These are phyloP conservation scores for Tribolium castaneum DNA, from an alignment of 1,140 invertebrate genomes.

Conservation along the genomic window DNA sequence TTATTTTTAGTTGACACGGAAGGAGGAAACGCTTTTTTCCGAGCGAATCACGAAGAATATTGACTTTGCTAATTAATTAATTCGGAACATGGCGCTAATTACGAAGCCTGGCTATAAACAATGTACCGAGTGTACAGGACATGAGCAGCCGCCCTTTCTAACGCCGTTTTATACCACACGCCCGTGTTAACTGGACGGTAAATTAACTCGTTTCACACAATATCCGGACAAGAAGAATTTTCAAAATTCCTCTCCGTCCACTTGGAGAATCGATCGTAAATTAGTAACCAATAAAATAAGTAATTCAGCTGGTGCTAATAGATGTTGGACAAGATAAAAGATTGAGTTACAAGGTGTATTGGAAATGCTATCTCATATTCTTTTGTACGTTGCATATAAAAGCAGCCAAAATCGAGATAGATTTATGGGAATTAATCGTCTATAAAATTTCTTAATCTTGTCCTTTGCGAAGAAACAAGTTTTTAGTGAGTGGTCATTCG, in stretches of 20 bases:
- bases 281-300: not conserved
- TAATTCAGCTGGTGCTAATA: not conserved
- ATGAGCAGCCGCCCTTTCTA: slow-evolving; percentile 12
- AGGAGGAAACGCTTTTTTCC: not conserved
- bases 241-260: not conserved
- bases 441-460: slow-evolving; percentile 7
- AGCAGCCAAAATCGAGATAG: not conserved
- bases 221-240: not conserved
- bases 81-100: slow-evolving; percentile 44
- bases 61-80: slow-evolving; percentile 37
- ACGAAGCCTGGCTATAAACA: slow-evolving; percentile 37
- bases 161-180: slow-evolving; percentile 26
- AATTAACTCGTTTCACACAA: slow-evolving; percentile 4
- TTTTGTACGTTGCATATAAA: not conserved
- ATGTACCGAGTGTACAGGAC: slow-evolving; percentile 43
- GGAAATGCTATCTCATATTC: not conserved
- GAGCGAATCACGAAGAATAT: slow-evolving; percentile 15
- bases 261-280: not conserved
- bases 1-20: not conserved
- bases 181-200: slow-evolving; percentile 21
- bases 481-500: not conserved
- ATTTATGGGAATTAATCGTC: slow-evolving; percentile 2
- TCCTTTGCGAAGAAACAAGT: not conserved
- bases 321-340: not conserved
- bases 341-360: not conserved